Conservation (phyloP, 2,888 invertebrate genomes). For the Pandemis heparana region DNA sequence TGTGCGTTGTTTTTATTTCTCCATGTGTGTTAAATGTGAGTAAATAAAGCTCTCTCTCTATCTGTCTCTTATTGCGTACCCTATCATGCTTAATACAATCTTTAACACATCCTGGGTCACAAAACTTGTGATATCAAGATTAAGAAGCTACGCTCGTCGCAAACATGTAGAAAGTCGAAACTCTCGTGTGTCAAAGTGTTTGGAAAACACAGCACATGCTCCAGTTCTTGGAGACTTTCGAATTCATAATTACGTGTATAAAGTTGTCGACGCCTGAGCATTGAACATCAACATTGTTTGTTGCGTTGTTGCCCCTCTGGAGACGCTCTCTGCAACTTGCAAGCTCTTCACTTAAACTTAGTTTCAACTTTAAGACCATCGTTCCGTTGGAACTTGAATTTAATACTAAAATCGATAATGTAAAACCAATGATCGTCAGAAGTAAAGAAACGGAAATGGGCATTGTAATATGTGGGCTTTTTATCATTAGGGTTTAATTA, state of each 20-base stretch:
- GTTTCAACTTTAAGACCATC: not conserved
- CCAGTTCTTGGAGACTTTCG: slow-evolving; percentile 16
- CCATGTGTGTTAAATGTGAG: not conserved
- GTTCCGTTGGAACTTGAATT: not conserved
- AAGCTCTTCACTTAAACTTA: slow-evolving; percentile 26
- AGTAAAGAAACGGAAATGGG: not conserved
- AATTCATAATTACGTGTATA: slow-evolving; percentile 29
- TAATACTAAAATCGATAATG: slow-evolving; percentile 12
- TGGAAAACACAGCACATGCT: slow-evolving; percentile 3
- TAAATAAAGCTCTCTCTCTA: not conserved
- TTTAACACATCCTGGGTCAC: not conserved
- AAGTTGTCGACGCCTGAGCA: slow-evolving; percentile 20
- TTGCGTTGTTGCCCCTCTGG: not conserved
- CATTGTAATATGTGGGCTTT: not conserved
- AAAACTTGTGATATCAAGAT: not conserved
- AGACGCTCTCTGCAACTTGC: slow-evolving; percentile 1
- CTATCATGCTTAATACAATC: not conserved
- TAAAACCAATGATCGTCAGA: slow-evolving; percentile 9
- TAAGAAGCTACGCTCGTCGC: not conserved
- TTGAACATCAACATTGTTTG: slow-evolving; percentile 6
- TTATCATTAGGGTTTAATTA: not conserved
- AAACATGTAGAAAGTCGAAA: slow-evolving; percentile 3
- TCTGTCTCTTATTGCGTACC: not conserved
- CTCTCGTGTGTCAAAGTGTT: not conserved
- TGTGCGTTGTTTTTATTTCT: no score